Evolutionary conservation across 1,140 invertebrate genomes (phyloP), one percentile per base, ranked within the genome.

Genomic region (Tachypleus tridentatus): DNA sequence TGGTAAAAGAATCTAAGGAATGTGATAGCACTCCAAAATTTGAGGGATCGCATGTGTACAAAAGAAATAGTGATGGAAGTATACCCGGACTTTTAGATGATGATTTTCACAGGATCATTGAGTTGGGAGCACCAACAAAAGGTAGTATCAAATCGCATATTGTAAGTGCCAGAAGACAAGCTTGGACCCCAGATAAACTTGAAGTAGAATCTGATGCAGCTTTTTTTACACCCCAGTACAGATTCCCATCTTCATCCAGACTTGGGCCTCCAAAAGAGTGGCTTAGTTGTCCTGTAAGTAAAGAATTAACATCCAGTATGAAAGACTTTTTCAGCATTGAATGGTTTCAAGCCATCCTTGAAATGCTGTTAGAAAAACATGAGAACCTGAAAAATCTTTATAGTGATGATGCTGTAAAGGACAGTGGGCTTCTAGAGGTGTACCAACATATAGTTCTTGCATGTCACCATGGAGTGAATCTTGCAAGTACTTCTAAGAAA

Each of bases 61-160:
- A 77, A 66, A 72, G 73, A 58, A 79, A 77, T 67, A 73, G 68
- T 64, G 77, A 77, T 29, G 76, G 76, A 59, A 69, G 29, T 29
- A 29, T 29, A 29, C 29, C 29, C 29, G 29, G 29, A 29, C 29
- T 29, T 29, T 29, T 29, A 29, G 29, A 29, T 29, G 29, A 29
- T 29, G 29, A 29, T 29, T 29, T 29, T 29, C 29, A 29, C 29
- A 29, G 29, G 29, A 29, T 29, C 29, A 29, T 29, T 29, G 29
- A 29, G 29, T 29, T 29, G 29, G 29, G 29, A 29, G 29, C 29
- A 29, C 29, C 29, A 29, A 2, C 29, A 29, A 29, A 29, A 29
- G 29, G 29, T 29, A 29, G 29, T 29, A 29, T 29, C 29, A 29
- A 29, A 29, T 29, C 29, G 29, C 29, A 29, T 2, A 29, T 29